phyloP scores from a whole-genome alignment of 2,888 invertebrate species.

The Dasysyrphus albostriatus region DNA sequence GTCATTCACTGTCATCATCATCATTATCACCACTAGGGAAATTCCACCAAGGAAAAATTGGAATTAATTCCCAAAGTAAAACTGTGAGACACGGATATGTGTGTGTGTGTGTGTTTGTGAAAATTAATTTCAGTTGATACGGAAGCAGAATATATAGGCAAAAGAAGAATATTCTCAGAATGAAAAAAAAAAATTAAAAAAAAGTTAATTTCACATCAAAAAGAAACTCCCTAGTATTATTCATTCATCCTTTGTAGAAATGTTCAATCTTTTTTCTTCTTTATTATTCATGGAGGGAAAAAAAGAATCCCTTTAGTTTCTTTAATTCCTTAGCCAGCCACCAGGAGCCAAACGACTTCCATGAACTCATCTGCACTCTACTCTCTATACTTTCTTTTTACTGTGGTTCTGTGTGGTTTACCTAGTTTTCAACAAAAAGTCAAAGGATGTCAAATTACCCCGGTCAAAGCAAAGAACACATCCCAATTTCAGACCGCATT shows the following conservation, averaged over 20 bases:
- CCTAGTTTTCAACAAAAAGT: slow-evolving; percentile 52
- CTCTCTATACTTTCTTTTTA: neutral
- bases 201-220: slow-evolving; percentile 70
- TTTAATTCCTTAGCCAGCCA: slow-evolving; percentile 33
- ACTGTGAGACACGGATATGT: neutral
- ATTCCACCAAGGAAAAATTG: slow-evolving; percentile 12
- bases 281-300: slow-evolving; percentile 22
- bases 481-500: slow-evolving; percentile 56
- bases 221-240: slow-evolving; percentile 16
- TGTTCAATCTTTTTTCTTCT: slow-evolving; percentile 25
- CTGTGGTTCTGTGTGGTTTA: slow-evolving; percentile 38
- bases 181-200: neutral
- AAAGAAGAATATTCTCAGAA: slow-evolving; percentile 5
- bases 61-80: slow-evolving; percentile 48
- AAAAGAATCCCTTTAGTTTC: slow-evolving; percentile 34
- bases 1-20: slow-evolving; percentile 36
- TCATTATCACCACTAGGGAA: slow-evolving; percentile 36
- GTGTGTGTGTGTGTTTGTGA: slow-evolving; percentile 7
- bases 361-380: slow-evolving; percentile 36
- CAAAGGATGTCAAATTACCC: slow-evolving; percentile 59
- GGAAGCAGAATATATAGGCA: slow-evolving; percentile 17
- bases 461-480: slow-evolving; percentile 55
- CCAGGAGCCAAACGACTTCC: slow-evolving; percentile 43
- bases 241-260: slow-evolving; percentile 24
- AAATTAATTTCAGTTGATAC: slow-evolving; percentile 53